Evolutionary conservation across 2,113 vertebrate genomes (phyloP).

Genomic region (Elephantulus edwardii): DNA sequence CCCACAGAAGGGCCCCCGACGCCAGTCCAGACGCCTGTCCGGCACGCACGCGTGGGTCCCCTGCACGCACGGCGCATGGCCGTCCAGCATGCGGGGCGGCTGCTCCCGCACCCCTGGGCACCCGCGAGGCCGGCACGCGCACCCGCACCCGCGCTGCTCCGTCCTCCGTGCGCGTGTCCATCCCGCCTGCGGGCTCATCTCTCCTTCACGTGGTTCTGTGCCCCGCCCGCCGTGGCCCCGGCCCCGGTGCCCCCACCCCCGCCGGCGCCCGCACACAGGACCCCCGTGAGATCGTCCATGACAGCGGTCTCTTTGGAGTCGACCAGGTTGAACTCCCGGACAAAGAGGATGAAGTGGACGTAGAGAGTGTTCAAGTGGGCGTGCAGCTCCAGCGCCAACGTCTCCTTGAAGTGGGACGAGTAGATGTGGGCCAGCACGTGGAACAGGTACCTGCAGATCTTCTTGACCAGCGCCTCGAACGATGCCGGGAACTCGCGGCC

Average conservation of each 20-base stretch:
- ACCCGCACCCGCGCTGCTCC: too few species aligned
- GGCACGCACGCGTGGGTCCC: constrained; percentile 8
- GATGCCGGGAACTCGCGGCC: constrained; percentile 97
- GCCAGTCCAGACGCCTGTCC: constrained; percentile 47
- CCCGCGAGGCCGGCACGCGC: too few species aligned
- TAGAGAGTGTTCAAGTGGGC: constrained; percentile 99
- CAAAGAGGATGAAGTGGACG: constrained; percentile 97
- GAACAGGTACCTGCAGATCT: constrained; percentile 97
- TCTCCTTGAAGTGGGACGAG: constrained; percentile 99
- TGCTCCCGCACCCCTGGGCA: too few species aligned
- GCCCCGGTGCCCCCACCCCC: constrained; percentile 69
- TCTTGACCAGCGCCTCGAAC: constrained; percentile 97
- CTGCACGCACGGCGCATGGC: constrained; percentile 7
- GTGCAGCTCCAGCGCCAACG: constrained; percentile 95
- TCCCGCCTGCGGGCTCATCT: constrained; percentile 90
- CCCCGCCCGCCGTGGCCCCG: constrained; percentile 81
- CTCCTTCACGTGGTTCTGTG: constrained; percentile 98
- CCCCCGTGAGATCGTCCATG: constrained; percentile 98
- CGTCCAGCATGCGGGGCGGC: too few species aligned
- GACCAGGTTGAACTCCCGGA: constrained; percentile 98
- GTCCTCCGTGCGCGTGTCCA: neutral
- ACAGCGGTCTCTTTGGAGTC: constrained; percentile 98
- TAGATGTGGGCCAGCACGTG: constrained; percentile 99
- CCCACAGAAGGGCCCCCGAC: constrained; percentile 61
- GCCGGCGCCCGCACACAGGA: constrained; percentile 88